Evolutionary conservation across 2,113 vertebrate species (phyloP).

Genomic region (Ophthalmotilapia sp.): DNA sequence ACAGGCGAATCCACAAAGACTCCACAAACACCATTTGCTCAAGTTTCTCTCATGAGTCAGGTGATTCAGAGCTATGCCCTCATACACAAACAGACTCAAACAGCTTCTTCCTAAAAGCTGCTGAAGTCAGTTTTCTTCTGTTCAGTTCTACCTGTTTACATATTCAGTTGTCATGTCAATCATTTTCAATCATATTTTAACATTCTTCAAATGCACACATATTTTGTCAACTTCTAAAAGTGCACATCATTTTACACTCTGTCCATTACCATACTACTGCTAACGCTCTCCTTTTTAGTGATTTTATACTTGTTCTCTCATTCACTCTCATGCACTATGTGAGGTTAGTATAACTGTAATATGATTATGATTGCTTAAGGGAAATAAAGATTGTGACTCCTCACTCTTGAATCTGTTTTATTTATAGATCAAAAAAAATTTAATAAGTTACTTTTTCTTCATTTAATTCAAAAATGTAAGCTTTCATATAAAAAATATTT

Average conservation of each 20-base stretch:
- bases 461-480: background rate
- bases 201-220: background rate
- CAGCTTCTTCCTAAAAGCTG: background rate
- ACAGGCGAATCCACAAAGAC: background rate
- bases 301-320: background rate
- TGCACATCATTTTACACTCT: background rate
- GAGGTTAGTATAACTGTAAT: background rate
- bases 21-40: background rate
- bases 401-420: background rate
- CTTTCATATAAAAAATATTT: background rate
- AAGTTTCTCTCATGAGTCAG: background rate
- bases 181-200: background rate
- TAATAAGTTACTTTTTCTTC: background rate
- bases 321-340: background rate
- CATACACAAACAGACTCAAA: background rate
- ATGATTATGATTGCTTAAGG: background rate
- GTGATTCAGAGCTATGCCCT: background rate
- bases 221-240: background rate
- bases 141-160: background rate
- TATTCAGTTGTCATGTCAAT: background rate
- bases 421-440: background rate
- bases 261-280: background rate
- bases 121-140: background rate
- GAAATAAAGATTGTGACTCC: background rate
- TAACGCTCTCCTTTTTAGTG: accelerated